phyloP scores from a whole-genome alignment of 1,140 invertebrate genomes.

The Bradysia coprophila region DNA sequence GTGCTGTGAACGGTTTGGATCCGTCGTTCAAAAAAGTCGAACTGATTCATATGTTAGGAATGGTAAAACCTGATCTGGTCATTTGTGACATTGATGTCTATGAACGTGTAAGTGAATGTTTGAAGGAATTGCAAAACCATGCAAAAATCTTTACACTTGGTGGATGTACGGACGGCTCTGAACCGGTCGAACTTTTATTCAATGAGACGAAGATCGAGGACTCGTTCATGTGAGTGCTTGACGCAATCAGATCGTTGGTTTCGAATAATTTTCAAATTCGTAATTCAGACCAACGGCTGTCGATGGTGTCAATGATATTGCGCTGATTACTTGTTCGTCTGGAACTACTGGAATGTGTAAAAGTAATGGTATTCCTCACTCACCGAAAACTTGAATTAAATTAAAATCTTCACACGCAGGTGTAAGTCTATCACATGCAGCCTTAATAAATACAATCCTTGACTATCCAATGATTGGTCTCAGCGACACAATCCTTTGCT shows the following conservation, averaged over 20 bases:
- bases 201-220: slow-evolving; percentile 15
- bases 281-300: slow-evolving; percentile 7
- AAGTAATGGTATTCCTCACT: slow-evolving; percentile 4
- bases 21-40: not conserved
- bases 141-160: slow-evolving; percentile 11
- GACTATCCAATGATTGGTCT: not conserved
- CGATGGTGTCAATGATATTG: slow-evolving; percentile 16
- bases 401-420: slow-evolving; percentile 16
- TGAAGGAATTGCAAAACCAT: slow-evolving; percentile 8
- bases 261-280: slow-evolving; percentile 3
- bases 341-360: slow-evolving; percentile 64
- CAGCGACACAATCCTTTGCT: not conserved
- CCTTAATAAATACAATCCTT: not conserved
- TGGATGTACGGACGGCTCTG: slow-evolving; percentile 1
- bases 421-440: slow-evolving; percentile 11
- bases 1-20: slow-evolving; percentile 15
- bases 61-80: slow-evolving; percentile 16
- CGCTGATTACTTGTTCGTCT: slow-evolving; percentile 32
- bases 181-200: slow-evolving; percentile 15
- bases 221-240: slow-evolving; percentile 12
- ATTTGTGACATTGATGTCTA: slow-evolving; percentile 19
- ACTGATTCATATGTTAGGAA: slow-evolving; percentile 10
- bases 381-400: not conserved
- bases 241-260: not conserved
- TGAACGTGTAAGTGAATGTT: slow-evolving; percentile 9